Base-by-base conservation (phyloP, 2,113 vertebrate species). In the Vulpes ferrilata region DNA sequence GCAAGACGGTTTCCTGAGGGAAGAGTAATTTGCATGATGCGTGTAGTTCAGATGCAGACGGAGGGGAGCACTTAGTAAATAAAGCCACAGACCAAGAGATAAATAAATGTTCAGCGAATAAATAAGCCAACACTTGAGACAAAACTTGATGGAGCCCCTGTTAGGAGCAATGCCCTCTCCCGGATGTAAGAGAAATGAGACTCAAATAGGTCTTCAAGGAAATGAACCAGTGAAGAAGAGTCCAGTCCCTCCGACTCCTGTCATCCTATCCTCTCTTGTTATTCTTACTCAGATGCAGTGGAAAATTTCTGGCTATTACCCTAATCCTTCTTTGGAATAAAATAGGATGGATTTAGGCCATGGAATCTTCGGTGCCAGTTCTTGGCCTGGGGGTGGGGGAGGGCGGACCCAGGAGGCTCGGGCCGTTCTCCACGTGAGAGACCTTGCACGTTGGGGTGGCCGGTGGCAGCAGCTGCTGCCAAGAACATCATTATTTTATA, bases 401-500 rank as follows among this genome's bases (percentile, higher is more conserved):
- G 64, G 1, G 25, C 5, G 67, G 55, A 48, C 20, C 78, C 43
- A 65, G 69, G 48, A 92, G 76, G 15, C 35, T 35, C 2, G 5
- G 27, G 55, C n/a, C 13, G 1, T 11, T 32, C 69, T 88, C 93
- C 90, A 78, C 5, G 83, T 95, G 95, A 90, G 25, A 48, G 67
- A 11, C 62, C 12, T 73, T 3, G 79, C 96, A 96, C 89, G 35
- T 97, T 96, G 76, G 35, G 53, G 5, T 30, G 67, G 57, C 16
- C 59, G 35, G 95, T n/a, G 62, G 38, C 71, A 90, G 67, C 88
- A 86, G 97, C 88, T 97, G 92, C 93, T 87, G 96, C 2, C 27
- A 93, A 62, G 79, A 96, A 92, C 95, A 95, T 95, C 95, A 93
- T 97, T 32, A 86, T 73, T 89, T 73, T 88, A 85, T 81, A 64